These are phyloP conservation scores for Macrobrachium rosenbergii DNA, from an alignment of 1,140 invertebrate genomes.

Conservation along the genomic window DNA sequence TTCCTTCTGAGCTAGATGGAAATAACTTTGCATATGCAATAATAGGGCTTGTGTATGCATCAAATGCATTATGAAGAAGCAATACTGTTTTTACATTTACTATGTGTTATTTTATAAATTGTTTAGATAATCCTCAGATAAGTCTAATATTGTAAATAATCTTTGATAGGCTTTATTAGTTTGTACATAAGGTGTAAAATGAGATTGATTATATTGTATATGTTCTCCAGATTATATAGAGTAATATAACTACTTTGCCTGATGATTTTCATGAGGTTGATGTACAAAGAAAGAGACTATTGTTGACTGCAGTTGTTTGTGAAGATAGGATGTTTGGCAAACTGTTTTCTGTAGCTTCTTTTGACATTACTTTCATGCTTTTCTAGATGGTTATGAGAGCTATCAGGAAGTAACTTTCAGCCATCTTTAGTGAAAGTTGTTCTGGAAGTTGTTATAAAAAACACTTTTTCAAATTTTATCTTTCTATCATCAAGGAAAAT, in stretches of 20 bases:
- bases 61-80: constrained; percentile 56
- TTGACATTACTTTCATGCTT: background rate
- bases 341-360: background rate
- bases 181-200: constrained; percentile 48
- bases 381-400: no score
- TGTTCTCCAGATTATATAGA: constrained; percentile 28
- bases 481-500: no score
- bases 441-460: no score
- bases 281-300: no score
- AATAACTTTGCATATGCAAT: constrained; percentile 59
- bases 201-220: constrained; percentile 36
- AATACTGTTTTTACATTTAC: constrained; percentile 62
- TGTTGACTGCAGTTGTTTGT: background rate
- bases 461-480: no score
- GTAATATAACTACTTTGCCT: constrained; percentile 22
- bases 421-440: no score
- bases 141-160: constrained; percentile 59
- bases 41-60: constrained; percentile 60
- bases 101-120: constrained; percentile 63
- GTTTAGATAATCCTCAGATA: constrained; percentile 50
- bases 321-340: background rate
- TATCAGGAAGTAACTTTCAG: no score
- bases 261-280: background rate
- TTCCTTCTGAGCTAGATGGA: constrained; percentile 49
- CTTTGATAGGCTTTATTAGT: constrained; percentile 50